These are phyloP conservation scores for Polypterus senegalus DNA, from an alignment of 2,113 vertebrate genomes.

Conservation along the genomic window DNA sequence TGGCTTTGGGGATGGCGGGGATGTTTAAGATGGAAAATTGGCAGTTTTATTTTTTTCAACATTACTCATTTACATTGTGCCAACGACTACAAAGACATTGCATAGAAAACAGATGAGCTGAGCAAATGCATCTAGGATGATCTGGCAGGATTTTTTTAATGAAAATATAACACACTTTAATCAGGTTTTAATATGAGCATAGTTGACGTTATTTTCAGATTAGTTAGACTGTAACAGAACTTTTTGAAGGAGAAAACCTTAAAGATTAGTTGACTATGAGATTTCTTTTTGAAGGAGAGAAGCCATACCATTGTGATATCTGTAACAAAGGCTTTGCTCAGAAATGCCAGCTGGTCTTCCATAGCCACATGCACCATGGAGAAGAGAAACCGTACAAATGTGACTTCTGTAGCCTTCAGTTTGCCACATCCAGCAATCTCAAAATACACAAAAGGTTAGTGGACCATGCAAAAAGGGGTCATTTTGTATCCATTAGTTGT, in stretches of 20 bases:
- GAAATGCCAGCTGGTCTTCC: conserved; percentile 81
- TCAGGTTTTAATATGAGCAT: too few species aligned
- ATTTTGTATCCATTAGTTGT: too few species aligned
- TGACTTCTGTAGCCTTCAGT: conserved; percentile 70
- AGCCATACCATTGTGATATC: conserved; percentile 67
- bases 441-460: conserved; percentile 75
- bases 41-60: too few species aligned
- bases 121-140: too few species aligned
- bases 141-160: too few species aligned
- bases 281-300: conserved; percentile 48
- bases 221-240: background rate
- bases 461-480: background rate
- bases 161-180: too few species aligned
- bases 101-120: too few species aligned
- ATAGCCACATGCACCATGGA: conserved; percentile 81
- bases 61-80: too few species aligned
- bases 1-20: too few species aligned
- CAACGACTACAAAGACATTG: too few species aligned
- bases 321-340: conserved; percentile 77
- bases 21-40: too few species aligned
- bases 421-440: conserved; percentile 78
- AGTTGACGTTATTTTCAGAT: too few species aligned
- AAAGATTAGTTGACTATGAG: background rate
- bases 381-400: conserved; percentile 81
- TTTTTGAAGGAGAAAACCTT: conserved; percentile 41